Percentiles rank a stretch among this genome's conserved stretches.
Conservation (phyloP, 2,888 invertebrate genomes). For the Omphaloscelis lunosa region DNA sequence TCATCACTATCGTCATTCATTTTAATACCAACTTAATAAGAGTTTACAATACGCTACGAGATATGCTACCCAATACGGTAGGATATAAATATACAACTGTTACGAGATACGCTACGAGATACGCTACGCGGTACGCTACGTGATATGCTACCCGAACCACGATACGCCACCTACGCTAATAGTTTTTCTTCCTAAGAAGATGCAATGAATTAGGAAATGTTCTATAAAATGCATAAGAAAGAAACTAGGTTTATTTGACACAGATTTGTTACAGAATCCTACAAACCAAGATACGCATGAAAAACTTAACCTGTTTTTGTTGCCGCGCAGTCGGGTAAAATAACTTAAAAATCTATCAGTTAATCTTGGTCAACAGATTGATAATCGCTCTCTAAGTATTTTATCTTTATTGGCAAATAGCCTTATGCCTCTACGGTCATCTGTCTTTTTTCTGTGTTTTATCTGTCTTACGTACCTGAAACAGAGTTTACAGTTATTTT, state of each 20-base stretch:
- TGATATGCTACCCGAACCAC: too few relatives aligned
- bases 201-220: neutral
- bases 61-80: neutral
- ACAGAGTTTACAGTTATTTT: neutral
- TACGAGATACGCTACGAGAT: too few relatives aligned
- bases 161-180: neutral
- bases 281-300: too few relatives aligned
- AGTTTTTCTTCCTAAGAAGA: neutral
- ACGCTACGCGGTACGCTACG: too few relatives aligned
- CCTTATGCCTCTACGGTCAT: too few relatives aligned
- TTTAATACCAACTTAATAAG: neutral
- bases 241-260: too few relatives aligned
- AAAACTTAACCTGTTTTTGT: too few relatives aligned
- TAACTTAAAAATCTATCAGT: too few relatives aligned
- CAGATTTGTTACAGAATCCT: neutral
- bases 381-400: neutral
- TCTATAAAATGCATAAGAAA: too few relatives aligned
- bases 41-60: neutral
- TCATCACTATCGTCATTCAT: neutral
- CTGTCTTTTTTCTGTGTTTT: too few relatives aligned
- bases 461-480: neutral
- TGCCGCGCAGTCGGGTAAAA: too few relatives aligned
- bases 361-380: neutral
- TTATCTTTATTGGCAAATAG: neutral
- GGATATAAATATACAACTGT: neutral